A percentile compares a stretch with the other conserved stretches of the same genome.
Evolutionary conservation across 2,888 invertebrate genomes (phyloP).

Genomic region (Plebejus argus): DNA sequence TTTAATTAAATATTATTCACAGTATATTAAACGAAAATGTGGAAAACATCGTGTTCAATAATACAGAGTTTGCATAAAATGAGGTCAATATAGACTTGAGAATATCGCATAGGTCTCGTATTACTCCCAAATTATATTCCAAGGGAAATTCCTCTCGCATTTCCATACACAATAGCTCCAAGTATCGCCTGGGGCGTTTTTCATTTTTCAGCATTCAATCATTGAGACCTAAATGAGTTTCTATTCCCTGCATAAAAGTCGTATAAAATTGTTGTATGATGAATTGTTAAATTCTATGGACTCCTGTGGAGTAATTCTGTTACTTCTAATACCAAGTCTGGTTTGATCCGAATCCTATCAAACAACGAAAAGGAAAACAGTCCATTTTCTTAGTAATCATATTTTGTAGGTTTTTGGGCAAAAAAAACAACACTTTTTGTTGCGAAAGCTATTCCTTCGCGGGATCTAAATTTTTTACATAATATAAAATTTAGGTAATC

Average conservation of each 20-base stretch:
- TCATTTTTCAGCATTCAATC: constrained; percentile 24
- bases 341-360: neutral
- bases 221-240: constrained; percentile 1
- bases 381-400: too few species aligned
- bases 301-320: neutral
- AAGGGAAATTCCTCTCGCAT: constrained; percentile 9
- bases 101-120: neutral
- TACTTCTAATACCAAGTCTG: neutral
- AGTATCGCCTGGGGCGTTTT: neutral
- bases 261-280: neutral
- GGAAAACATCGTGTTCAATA: neutral
- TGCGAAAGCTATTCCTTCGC: too few species aligned
- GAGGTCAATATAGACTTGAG: neutral
- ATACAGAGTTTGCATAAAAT: neutral
- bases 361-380: too few species aligned
- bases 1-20: too few species aligned
- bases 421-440: too few species aligned
- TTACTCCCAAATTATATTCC: constrained; percentile 1
- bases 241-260: neutral
- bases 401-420: too few species aligned
- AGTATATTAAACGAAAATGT: neutral
- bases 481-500: too few species aligned
- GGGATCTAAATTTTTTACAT: too few species aligned
- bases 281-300: neutral
- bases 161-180: constrained; percentile 1